These are phyloP conservation scores for Syritta pipiens DNA, from an alignment of 2,888 invertebrate species.

Conservation along the genomic window DNA sequence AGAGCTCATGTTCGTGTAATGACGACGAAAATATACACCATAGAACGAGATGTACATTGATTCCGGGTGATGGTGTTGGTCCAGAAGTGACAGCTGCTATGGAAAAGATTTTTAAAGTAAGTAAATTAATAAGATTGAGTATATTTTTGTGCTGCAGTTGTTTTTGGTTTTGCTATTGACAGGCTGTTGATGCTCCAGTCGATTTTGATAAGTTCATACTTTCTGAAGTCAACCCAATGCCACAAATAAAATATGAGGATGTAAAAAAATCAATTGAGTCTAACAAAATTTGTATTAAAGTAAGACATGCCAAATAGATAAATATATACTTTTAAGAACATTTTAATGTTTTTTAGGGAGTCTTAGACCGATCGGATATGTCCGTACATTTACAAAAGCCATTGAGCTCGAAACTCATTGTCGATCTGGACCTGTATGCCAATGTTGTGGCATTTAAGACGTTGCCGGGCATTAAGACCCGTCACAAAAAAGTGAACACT, in stretches of 20 bases:
- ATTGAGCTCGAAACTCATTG: slow-evolving; percentile 94
- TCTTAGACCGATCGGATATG: slow-evolving; percentile 92
- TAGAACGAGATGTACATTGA: slow-evolving; percentile 91
- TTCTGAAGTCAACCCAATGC: slow-evolving; percentile 93
- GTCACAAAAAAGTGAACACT: slow-evolving; percentile 94
- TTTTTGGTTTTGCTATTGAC: background rate
- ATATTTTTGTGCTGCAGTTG: background rate
- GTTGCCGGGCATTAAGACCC: slow-evolving; percentile 90
- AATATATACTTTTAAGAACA: slow-evolving; percentile 29
- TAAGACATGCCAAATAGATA: too few species aligned
- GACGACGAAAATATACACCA: slow-evolving; percentile 72
- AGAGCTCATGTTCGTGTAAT: too few species aligned
- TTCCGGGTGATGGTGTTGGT: slow-evolving; percentile 99
- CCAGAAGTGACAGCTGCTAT: slow-evolving; percentile 96
- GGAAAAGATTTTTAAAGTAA: slow-evolving; percentile 94
- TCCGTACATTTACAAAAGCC: slow-evolving; percentile 95
- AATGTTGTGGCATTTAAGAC: slow-evolving; percentile 97
- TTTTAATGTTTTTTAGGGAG: slow-evolving; percentile 85
- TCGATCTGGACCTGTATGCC: slow-evolving; percentile 88
- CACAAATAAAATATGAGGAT: slow-evolving; percentile 92
- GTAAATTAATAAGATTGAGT: slow-evolving; percentile 3
- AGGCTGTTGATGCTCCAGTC: slow-evolving; percentile 94
- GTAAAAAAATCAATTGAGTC: slow-evolving; percentile 90
- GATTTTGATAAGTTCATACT: slow-evolving; percentile 98
- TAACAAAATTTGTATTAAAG: slow-evolving; percentile 93